Conservation (phyloP, 2,888 invertebrate genomes). For the Lithophane socia region DNA sequence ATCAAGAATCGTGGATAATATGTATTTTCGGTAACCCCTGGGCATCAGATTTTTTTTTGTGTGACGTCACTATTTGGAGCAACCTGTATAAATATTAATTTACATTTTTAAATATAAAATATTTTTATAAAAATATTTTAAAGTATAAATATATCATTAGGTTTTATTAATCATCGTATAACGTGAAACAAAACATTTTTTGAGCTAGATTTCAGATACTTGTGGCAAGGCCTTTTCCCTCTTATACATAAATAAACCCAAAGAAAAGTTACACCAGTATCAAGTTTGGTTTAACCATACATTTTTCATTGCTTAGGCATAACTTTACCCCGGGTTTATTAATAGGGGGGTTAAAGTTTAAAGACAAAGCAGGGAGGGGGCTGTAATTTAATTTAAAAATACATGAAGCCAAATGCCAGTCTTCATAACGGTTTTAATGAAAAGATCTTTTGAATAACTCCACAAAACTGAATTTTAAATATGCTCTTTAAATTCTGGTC, state of each 20-base stretch:
- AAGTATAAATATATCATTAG: no score
- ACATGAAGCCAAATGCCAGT: constrained; percentile 7
- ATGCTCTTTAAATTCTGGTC: constrained; percentile 16
- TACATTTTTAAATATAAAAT: no score
- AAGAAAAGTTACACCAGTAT: background rate
- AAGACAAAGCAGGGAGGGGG: background rate
- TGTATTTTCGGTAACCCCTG: no score
- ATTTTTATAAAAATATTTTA: no score
- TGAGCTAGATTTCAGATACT: background rate
- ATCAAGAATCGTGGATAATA: no score
- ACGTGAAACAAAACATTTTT: no score
- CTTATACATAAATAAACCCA: background rate
- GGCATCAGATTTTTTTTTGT: no score
- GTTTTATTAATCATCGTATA: no score
- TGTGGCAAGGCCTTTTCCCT: background rate
- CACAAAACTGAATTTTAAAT: constrained; percentile 13
- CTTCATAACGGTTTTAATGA: constrained; percentile 18
- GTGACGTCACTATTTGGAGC: no score
- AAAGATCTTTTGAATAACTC: constrained; percentile 14
- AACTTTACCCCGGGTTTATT: background rate
- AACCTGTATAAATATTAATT: no score
- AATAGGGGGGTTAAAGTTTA: background rate
- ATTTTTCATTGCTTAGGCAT: background rate
- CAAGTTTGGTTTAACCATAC: background rate
- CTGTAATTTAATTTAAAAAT: constrained; percentile 21